Percentiles rank a stretch among this genome's conserved stretches.
These are phyloP conservation scores for Neoseiulus cucumeris DNA, from an alignment of 1,140 invertebrate genomes.

Conservation along the genomic window DNA sequence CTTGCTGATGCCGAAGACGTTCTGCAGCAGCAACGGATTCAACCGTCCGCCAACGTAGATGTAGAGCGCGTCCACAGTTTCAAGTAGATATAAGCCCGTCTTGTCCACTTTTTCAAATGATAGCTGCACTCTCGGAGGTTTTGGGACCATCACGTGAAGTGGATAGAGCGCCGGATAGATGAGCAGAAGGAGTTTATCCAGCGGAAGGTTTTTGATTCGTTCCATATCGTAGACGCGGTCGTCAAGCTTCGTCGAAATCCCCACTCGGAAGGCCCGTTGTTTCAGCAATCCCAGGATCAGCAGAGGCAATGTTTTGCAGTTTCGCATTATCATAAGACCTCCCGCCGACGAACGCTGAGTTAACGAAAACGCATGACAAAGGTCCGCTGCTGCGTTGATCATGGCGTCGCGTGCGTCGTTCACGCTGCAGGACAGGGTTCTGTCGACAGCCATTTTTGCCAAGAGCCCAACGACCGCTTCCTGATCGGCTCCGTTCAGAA, in stretches of 20 bases:
- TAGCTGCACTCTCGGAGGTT: constrained; percentile 35
- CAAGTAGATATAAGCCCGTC: constrained; percentile 74
- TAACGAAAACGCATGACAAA: constrained; percentile 56
- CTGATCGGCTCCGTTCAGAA: constrained; percentile 80
- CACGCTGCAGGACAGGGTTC: constrained; percentile 59
- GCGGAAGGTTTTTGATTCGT: constrained; percentile 69
- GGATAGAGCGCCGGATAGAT: constrained; percentile 88
- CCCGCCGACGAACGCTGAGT: constrained; percentile 37
- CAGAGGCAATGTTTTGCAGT: constrained; percentile 59
- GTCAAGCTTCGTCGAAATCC: constrained; percentile 66
- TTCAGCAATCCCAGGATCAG: constrained; percentile 79
- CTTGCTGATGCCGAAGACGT: constrained; percentile 42
- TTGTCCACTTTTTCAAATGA: constrained; percentile 52
- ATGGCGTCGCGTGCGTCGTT: constrained; percentile 85
- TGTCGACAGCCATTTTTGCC: constrained; percentile 91
- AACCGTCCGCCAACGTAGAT: constrained; percentile 68
- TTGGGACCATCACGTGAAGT: constrained; percentile 37
- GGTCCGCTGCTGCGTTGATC: constrained; percentile 81
- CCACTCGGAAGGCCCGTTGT: constrained; percentile 62
- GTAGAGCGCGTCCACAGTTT: constrained; percentile 59
- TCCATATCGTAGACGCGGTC: constrained; percentile 83
- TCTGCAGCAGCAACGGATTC: constrained; percentile 47
- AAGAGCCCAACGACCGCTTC: constrained; percentile 78
- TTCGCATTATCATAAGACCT: constrained; percentile 48
- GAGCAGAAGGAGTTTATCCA: constrained; percentile 53